phyloP scores from a whole-genome alignment of 2,113 vertebrate genomes.

The Siphamia tubifer region DNA sequence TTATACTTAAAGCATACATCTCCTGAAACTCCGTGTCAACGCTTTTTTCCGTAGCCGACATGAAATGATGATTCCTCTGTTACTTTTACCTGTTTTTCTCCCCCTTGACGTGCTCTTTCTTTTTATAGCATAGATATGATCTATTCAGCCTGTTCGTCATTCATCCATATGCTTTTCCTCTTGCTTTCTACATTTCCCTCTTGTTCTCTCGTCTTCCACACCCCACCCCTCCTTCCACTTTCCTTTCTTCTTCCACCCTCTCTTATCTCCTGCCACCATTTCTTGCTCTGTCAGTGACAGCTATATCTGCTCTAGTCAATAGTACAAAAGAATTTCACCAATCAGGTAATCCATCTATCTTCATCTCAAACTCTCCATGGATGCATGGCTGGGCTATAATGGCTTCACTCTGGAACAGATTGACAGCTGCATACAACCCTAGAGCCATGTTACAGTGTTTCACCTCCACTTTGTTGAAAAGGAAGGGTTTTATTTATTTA shows the following conservation, averaged over 20 bases:
- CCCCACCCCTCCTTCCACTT: neutral
- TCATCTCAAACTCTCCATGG: constrained; percentile 19
- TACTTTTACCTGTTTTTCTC: neutral
- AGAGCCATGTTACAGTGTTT: neutral
- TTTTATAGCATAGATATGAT: neutral
- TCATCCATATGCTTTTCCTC: neutral
- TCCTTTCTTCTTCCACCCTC: neutral
- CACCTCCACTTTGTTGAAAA: neutral
- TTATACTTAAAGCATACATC: neutral
- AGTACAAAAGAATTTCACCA: constrained; percentile 40
- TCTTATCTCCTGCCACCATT: constrained; percentile 35
- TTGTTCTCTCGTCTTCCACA: neutral
- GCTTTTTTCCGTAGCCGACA: too few species aligned
- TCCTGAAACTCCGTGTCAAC: neutral
- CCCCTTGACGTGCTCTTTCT: neutral
- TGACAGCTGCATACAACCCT: constrained; percentile 26
- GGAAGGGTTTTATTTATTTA: too few species aligned
- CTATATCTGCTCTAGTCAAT: constrained; percentile 29
- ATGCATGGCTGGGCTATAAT: constrained; percentile 13
- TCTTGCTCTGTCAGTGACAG: constrained; percentile 20
- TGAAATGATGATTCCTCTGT: neutral
- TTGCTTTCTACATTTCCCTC: too few species aligned
- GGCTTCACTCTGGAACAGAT: constrained; percentile 29
- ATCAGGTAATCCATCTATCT: constrained; percentile 56
- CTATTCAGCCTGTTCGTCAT: neutral